Evolutionary conservation across 1,140 invertebrate genomes (phyloP).

Genomic region (Bombus affinis): DNA sequence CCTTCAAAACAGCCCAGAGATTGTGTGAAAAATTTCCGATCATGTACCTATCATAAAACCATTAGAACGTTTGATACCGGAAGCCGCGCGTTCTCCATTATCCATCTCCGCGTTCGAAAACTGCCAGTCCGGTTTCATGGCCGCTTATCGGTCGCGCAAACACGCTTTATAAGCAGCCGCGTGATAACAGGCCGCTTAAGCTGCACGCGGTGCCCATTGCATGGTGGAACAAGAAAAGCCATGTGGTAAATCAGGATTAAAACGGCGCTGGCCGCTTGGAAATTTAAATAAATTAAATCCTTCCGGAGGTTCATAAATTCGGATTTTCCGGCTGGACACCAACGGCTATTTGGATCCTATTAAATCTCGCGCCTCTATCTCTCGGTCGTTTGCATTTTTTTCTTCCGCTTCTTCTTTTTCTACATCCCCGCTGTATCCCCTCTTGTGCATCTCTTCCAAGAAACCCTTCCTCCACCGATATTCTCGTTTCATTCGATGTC

Average conservation of each 20-base stretch:
- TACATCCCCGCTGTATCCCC: background rate
- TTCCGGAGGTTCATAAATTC: constrained; percentile 67
- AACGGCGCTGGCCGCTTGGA: constrained; percentile 47
- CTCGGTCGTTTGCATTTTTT: background rate
- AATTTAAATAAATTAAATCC: constrained; percentile 74
- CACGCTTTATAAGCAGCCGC: constrained; percentile 38
- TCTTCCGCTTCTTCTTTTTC: too few species aligned
- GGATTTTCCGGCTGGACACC: constrained; percentile 63
- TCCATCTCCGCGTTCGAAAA: background rate
- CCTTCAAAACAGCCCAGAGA: too few species aligned
- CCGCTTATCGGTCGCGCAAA: background rate
- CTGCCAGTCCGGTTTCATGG: background rate
- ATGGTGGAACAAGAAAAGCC: constrained; percentile 64
- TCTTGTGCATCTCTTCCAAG: background rate
- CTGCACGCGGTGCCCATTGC: constrained; percentile 8
- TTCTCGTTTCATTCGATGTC: background rate
- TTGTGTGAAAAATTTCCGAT: too few species aligned
- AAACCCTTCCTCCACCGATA: background rate
- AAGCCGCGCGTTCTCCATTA: background rate
- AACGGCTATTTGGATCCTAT: constrained; percentile 61
- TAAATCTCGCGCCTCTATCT: constrained; percentile 52
- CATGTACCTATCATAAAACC: too few species aligned
- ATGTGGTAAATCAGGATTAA: constrained; percentile 73
- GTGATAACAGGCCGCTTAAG: constrained; percentile 61
- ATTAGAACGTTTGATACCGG: background rate